Conservation (phyloP, 2,113 vertebrate genomes). For the Apodemus speciosus region DNA sequence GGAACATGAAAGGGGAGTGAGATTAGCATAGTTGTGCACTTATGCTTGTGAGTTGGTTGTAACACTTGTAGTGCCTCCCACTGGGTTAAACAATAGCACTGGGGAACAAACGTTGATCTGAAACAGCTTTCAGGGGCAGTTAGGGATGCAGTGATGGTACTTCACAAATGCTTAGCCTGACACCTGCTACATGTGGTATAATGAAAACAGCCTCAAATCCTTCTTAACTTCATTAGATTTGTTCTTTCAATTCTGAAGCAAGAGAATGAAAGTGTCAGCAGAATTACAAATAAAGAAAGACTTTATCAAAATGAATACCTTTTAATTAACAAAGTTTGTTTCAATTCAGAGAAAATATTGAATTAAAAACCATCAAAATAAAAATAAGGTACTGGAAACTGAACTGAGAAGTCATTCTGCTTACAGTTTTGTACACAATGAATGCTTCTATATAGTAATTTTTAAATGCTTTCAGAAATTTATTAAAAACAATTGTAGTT, state of each 20-base stretch:
- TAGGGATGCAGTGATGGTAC: neutral
- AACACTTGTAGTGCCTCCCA: neutral
- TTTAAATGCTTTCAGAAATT: neutral
- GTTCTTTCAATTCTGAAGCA: neutral
- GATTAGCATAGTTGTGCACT: neutral
- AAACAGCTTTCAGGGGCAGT: neutral
- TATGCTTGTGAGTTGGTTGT: neutral
- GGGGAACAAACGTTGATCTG: neutral
- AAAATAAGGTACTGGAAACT: neutral
- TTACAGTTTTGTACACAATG: neutral
- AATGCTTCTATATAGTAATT: neutral
- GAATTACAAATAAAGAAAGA: neutral
- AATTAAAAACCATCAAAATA: neutral
- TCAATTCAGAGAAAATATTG: neutral
- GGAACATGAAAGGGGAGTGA: neutral
- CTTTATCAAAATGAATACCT: neutral
- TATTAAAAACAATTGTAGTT: neutral
- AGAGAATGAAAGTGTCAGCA: neutral
- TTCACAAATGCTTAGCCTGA: neutral
- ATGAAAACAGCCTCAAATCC: neutral
- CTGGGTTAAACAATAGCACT: neutral
- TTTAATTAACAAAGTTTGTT: neutral
- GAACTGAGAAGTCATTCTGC: neutral
- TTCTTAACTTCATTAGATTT: neutral
- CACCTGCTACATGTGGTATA: neutral